Evolutionary conservation across 2,797 vertebrate species (phyloP).

Genomic region (Thamnophis elegans): DNA sequence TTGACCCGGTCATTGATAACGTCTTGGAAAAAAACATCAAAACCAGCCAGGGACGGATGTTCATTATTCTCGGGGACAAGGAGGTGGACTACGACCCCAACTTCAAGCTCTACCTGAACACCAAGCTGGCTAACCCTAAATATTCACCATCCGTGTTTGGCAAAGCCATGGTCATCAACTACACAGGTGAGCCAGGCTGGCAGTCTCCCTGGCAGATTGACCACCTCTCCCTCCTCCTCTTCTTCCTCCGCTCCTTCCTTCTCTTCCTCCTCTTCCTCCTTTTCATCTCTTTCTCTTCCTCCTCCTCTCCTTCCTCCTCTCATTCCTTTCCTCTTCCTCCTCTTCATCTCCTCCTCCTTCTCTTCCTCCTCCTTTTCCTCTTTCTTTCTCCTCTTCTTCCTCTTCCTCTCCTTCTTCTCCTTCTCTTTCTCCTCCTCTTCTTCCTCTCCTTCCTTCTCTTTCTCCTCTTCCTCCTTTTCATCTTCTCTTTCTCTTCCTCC

Average conservation of each 20-base stretch:
- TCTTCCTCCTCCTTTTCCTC: too few relatives aligned
- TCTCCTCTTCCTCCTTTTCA: too few relatives aligned
- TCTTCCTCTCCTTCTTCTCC: background rate
- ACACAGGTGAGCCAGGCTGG: slow-evolving; percentile 81
- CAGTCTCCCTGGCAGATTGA: background rate
- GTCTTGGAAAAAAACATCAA: slow-evolving; percentile 91
- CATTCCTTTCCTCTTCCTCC: too few relatives aligned
- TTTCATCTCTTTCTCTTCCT: too few relatives aligned
- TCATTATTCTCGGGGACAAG: slow-evolving; percentile 92
- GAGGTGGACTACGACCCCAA: slow-evolving; percentile 92
- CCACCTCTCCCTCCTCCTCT: background rate
- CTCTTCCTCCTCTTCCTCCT: too few relatives aligned
- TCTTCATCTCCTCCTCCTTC: too few relatives aligned
- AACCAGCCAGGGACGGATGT: slow-evolving; percentile 81
- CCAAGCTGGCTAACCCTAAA: slow-evolving; percentile 90
- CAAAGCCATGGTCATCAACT: slow-evolving; percentile 97
- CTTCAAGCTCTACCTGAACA: slow-evolving; percentile 93
- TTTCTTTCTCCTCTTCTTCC: background rate
- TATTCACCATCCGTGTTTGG: slow-evolving; percentile 93
- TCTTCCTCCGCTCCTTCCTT: too few relatives aligned
- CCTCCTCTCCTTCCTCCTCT: too few relatives aligned
- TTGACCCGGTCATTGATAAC: slow-evolving; percentile 94
- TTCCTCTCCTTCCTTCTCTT: too few relatives aligned
- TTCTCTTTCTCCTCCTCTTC: background rate
- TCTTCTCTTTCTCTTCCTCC: too few relatives aligned